phyloP scores from a whole-genome alignment of 2,888 invertebrate species.

The Celastrina argiolus region DNA sequence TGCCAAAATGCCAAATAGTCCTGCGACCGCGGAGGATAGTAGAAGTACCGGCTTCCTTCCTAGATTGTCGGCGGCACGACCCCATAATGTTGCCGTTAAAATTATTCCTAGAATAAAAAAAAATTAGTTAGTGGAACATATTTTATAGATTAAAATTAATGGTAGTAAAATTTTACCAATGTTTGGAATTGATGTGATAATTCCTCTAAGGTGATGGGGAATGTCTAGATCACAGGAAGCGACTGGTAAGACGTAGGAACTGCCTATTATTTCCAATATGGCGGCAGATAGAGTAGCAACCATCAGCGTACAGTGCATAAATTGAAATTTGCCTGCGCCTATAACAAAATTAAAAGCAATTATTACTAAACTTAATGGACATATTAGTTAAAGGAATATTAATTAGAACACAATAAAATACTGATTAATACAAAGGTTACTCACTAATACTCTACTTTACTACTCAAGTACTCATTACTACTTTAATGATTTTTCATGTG shows the following conservation, averaged over 20 bases:
- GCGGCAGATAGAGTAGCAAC: conserved; percentile 48
- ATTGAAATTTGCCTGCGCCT: conserved; percentile 63
- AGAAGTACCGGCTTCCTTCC: conserved; percentile 62
- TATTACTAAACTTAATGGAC: not conserved
- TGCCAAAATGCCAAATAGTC: conserved; percentile 48
- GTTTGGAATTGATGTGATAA: conserved; percentile 82
- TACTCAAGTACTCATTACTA: too few relatives aligned
- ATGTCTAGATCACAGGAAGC: conserved; percentile 83
- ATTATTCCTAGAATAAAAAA: conserved; percentile 53
- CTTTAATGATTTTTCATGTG: too few relatives aligned
- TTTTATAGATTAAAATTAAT: not conserved
- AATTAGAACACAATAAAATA: too few relatives aligned
- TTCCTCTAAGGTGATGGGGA: conserved; percentile 80
- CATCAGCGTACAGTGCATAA: conserved; percentile 57
- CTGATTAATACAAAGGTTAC: too few relatives aligned
- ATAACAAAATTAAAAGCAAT: conserved; percentile 29
- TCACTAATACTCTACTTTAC: too few relatives aligned
- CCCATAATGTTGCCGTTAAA: conserved; percentile 65
- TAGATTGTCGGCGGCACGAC: conserved; percentile 54
- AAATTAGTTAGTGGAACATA: not conserved
- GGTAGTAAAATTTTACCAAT: conserved; percentile 64
- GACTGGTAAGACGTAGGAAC: conserved; percentile 83
- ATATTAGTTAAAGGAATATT: too few relatives aligned
- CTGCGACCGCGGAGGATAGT: conserved; percentile 47
- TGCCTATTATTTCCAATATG: conserved; percentile 64